phyloP scores from a whole-genome alignment of 2,888 invertebrate species.

The Glyphotaelius pellucidus region DNA sequence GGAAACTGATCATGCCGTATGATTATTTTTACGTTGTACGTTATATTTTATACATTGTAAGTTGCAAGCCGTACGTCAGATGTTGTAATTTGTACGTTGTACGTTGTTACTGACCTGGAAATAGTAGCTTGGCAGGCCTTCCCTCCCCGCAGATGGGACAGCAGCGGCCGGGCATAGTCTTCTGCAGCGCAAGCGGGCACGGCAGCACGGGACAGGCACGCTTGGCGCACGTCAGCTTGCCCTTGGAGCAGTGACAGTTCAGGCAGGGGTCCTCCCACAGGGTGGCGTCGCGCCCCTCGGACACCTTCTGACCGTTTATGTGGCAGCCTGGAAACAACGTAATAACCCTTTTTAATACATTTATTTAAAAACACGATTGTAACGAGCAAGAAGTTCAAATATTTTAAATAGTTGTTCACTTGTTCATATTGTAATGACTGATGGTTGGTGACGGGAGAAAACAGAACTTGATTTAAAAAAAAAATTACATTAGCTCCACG shows the following conservation, averaged over 20 bases:
- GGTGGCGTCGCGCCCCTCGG: slow-evolving; percentile 88
- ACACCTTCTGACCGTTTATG: slow-evolving; percentile 89
- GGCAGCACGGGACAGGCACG: slow-evolving; percentile 93
- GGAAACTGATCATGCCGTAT: no score
- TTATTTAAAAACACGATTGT: neutral
- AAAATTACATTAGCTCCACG: no score
- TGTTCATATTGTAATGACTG: no score
- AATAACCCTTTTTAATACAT: slow-evolving; percentile 48
- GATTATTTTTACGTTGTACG: no score
- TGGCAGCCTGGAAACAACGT: slow-evolving; percentile 81
- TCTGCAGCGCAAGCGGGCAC: slow-evolving; percentile 84
- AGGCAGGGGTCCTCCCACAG: slow-evolving; percentile 91
- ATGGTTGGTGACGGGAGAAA: no score
- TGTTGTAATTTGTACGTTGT: no score
- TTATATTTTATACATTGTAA: no score
- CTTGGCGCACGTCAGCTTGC: slow-evolving; percentile 87
- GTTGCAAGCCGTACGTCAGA: no score
- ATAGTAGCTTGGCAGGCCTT: slow-evolving; percentile 75
- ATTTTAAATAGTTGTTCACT: no score
- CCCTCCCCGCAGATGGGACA: slow-evolving; percentile 80
- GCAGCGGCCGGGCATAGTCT: slow-evolving; percentile 87
- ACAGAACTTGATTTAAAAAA: no score
- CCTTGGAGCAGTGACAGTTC: slow-evolving; percentile 87
- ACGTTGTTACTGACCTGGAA: slow-evolving; percentile 69
- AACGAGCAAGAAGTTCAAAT: no score